Percentiles rank a stretch among this genome's conserved stretches.
These are phyloP conservation scores for Mayetiola destructor DNA, from an alignment of 2,888 invertebrate genomes.

Conservation along the genomic window DNA sequence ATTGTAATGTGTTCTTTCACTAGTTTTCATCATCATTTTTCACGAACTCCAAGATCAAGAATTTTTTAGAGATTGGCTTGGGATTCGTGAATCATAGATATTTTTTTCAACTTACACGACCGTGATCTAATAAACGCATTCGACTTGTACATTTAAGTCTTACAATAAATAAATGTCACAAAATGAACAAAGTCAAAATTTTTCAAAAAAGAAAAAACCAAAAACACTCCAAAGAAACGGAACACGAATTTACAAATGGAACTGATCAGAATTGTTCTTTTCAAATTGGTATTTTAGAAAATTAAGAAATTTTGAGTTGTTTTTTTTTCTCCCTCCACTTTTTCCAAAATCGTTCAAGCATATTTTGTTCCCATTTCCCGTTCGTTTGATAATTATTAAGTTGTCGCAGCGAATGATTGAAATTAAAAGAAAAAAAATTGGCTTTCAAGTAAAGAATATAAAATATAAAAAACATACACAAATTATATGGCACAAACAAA, in stretches of 20 bases:
- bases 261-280: not conserved
- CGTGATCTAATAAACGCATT: slow-evolving; percentile 21
- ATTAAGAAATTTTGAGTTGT: no score
- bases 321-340: no score
- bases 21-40: no score
- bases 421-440: slow-evolving; percentile 4
- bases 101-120: slow-evolving; percentile 19
- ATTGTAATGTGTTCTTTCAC: no score
- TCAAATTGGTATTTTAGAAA: not conserved
- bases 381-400: no score
- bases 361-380: no score
- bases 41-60: not conserved
- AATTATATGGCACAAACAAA: slow-evolving; percentile 1
- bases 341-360: no score
- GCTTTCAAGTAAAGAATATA: not conserved
- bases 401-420: no score
- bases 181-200: not conserved
- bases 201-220: not conserved
- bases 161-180: slow-evolving; percentile 11
- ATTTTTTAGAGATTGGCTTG: not conserved
- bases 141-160: slow-evolving; percentile 17
- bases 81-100: no score
- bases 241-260: not conserved
- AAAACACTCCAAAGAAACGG: not conserved
- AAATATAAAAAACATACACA: not conserved